These are phyloP conservation scores for Antedon mediterranea DNA, from an alignment of 53 echinoderm and acorn worm genomes.

Conservation along the genomic window DNA sequence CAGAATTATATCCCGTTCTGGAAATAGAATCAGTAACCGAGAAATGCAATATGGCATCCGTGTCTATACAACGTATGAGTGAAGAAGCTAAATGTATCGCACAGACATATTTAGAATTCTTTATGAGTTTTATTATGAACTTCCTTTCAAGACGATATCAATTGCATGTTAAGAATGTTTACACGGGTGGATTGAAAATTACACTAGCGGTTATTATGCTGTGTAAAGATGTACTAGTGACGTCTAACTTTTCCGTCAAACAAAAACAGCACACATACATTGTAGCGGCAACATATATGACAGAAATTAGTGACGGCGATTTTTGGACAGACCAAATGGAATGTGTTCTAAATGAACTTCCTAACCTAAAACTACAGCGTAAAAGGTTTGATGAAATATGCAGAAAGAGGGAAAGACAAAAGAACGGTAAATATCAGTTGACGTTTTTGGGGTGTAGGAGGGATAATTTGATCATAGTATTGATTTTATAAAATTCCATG, in stretches of 20 bases:
- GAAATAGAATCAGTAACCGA: background rate
- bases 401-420: no score
- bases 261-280: background rate
- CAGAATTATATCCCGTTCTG: background rate
- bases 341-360: no score
- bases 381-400: no score
- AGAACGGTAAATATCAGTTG: no score
- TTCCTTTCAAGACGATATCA: background rate
- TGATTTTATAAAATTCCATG: no score
- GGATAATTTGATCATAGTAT: no score
- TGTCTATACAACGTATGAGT: background rate
- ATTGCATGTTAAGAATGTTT: background rate
- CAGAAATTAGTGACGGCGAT: no score
- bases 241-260: background rate
- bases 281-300: background rate
- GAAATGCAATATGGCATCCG: background rate
- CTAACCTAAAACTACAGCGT: no score
- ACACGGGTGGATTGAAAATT: background rate
- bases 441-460: no score
- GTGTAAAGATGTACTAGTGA: background rate
- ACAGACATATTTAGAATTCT: background rate
- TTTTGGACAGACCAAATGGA: no score
- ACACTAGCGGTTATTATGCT: background rate
- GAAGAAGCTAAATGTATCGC: background rate
- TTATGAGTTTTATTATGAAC: background rate